Evolutionary conservation across 1,140 invertebrate genomes (phyloP).

Genomic region (Drosophila murphyi): DNA sequence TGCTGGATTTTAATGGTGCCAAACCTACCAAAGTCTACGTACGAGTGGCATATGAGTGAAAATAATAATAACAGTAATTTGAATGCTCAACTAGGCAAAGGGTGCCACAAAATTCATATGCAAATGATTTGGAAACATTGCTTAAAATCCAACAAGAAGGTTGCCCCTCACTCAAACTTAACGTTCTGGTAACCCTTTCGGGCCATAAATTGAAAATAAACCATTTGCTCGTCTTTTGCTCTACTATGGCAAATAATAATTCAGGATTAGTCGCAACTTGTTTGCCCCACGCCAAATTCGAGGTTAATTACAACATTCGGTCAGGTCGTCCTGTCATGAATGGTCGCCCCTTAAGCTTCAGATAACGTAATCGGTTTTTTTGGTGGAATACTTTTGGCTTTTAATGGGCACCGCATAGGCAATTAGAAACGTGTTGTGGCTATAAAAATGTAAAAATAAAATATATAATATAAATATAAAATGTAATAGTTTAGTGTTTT

Average conservation of each 20-base stretch:
- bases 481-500: too few relatives aligned
- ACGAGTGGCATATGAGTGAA: conserved; percentile 73
- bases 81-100: conserved; percentile 65
- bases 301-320: conserved; percentile 83
- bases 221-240: conserved; percentile 56
- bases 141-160: background rate
- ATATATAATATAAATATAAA: background rate
- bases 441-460: background rate
- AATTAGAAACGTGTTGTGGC: conserved; percentile 16
- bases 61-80: conserved; percentile 83
- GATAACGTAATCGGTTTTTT: conserved; percentile 69
- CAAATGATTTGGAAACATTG: conserved; percentile 74
- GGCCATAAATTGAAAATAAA: conserved; percentile 80
- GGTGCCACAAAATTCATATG: conserved; percentile 77
- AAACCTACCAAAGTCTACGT: conserved; percentile 4
- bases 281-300: conserved; percentile 28
- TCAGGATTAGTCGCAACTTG: conserved; percentile 77
- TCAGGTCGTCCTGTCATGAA: conserved; percentile 62
- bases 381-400: background rate
- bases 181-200: conserved; percentile 50
- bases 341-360: conserved; percentile 51
- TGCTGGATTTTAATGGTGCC: conserved; percentile 70
- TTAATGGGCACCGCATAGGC: background rate
- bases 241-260: conserved; percentile 73
- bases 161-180: background rate